Evolutionary conservation across 2,113 vertebrate species (phyloP).

Genomic region (Collichthys lucidus): DNA sequence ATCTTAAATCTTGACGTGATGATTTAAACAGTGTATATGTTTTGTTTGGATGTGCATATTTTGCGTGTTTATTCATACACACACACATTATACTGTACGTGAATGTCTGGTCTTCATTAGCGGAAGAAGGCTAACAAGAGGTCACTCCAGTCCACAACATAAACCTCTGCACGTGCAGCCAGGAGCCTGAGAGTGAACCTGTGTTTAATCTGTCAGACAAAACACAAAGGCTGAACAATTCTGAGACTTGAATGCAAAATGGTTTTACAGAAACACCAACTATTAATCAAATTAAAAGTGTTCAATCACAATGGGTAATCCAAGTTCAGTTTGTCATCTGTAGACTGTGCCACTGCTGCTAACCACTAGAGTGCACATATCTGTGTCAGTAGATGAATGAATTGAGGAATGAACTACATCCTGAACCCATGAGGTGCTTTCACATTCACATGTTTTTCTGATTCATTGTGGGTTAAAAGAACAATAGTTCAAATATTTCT

Average conservation of each 20-base stretch:
- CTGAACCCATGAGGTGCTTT: neutral
- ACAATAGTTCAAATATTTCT: neutral
- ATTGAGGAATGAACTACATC: neutral
- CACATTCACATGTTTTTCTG: neutral
- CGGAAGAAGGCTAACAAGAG: slow-evolving; percentile 48
- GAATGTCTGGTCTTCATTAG: slow-evolving; percentile 68
- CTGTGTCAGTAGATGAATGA: neutral
- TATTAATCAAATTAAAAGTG: neutral
- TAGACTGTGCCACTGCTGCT: neutral
- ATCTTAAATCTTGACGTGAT: neutral
- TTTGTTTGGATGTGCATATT: neutral
- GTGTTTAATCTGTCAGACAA: slow-evolving; percentile 37
- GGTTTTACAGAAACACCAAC: neutral
- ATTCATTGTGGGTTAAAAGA: slow-evolving; percentile 1
- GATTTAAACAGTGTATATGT: neutral
- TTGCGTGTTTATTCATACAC: slow-evolving; percentile 5
- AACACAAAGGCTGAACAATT: neutral
- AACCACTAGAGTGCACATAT: slow-evolving; percentile 30
- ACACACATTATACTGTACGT: neutral
- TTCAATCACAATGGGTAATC: neutral
- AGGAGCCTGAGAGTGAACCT: slow-evolving; percentile 26
- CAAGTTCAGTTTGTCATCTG: neutral
- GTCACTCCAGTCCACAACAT: slow-evolving; percentile 43
- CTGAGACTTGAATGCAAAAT: neutral
- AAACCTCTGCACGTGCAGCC: slow-evolving; percentile 17